Evolutionary conservation across 2,888 invertebrate species (phyloP), one percentile per base, ranked within the genome.

Genomic region (Amorpha juglandis): DNA sequence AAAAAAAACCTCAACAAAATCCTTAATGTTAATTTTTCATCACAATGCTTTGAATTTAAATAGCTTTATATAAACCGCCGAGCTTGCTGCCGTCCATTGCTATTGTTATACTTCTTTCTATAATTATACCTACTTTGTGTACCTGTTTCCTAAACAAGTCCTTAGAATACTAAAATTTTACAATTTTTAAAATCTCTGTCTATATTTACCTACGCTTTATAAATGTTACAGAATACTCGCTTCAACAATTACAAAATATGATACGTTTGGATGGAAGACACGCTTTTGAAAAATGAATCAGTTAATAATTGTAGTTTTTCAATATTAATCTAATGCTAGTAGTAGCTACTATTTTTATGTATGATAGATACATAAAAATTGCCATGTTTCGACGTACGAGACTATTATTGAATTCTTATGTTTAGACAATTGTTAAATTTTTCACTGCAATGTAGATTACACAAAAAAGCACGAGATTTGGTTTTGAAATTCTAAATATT

Each of bases 21-120:
- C 4, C 11, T 33, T 14, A 55, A 19, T 19, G 35, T 48, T 48
- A 27, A 19, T 33, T 63, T 45, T n/a, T 45, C 14, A 14, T 47
- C 0, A n/a, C 14, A 33, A 33, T 47, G 48, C 47, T 63, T 47
- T 63, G 33, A 63, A 45, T 14, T 47, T 48, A 42, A 8, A 53
- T 53, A 63, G 27, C 47, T 47, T 33, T 47, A 27, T 48, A 48
- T 21, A 48, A 63, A 63, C 45, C 62, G 62, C 58, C 73, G 82
- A 87, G 89, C 88, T 89, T 88, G 82, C 87, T 83, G 79, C 91
- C 91, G 91, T 92, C 91, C 91, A 91, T 81, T 83, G 81, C 81
- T 80, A 77, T 74, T 71, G 21, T 63, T 51, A 53, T 27, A 51
- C 71, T 79, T 73, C 78, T 71, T 79, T 77, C 77, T 68, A 70